Base-by-base conservation (phyloP, 2,797 vertebrate genomes). In the Crocodylus rhombifer region DNA sequence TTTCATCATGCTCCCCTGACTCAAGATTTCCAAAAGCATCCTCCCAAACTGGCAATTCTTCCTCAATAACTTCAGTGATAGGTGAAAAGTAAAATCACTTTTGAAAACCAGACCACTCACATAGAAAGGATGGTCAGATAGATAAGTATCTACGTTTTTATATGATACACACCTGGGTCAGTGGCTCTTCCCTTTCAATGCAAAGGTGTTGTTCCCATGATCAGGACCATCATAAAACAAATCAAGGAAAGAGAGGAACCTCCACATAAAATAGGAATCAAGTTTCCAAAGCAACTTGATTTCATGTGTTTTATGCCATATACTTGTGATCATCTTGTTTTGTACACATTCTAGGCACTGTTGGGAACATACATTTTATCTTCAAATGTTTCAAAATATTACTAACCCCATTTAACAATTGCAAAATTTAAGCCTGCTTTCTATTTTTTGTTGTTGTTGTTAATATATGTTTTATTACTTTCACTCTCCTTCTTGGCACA, bases 221-320 rank as follows among this genome's bases (percentile, higher is more conserved):
- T 60, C 87, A 28, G 14, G 93, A 80, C 4, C 36, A 5, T 4
- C 23, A 58, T 61, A 82, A 73, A 5, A 51, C 61, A 26, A 78
- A 82, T 61, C 80, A 91, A 91, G 91, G 55, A 26, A 51, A 94
- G 42, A 42, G n/a, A 71, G 20, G 83, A 87, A 61, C 77, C 85
- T 82, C 77, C 80, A 84, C 83, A 83, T 79, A 90, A 85, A 61
- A 56, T 13, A 74, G 5, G 14, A 36, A 74, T 12, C 51, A 88
- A 30, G 76, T 77, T 51, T 89, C 78, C 64, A 25, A 91, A 84
- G 21, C 58, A 79, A 5, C 65, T 80, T 51, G 78, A 82, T 81
- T 23, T 30, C 77, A 26, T 71, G 11, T 57, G 33, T 64, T 94
- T 91, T 63, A 85, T 15, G 80, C 8, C 25, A n/a, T 33, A 3